Evolutionary conservation across 2,888 invertebrate genomes (phyloP), one percentile per base, ranked within the genome.

Genomic region (Resseliella maxima): DNA sequence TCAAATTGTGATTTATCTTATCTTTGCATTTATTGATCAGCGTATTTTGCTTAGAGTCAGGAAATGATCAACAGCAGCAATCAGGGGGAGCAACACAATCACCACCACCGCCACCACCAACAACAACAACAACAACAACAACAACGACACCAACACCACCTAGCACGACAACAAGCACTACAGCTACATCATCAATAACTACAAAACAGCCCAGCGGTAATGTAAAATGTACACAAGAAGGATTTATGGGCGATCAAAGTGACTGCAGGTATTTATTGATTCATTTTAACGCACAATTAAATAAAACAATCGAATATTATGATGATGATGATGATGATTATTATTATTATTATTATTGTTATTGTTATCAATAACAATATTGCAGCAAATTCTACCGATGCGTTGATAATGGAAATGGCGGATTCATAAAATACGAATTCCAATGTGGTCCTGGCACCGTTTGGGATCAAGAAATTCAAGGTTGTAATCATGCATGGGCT

Each of bases 371-470:
- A 50, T 50, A 50, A n/a, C n/a, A n/a, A n/a, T n/a, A n/a, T n/a
- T n/a, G n/a, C 50, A 50, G 92, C 87, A 95, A 94, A 89, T 96
- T 96, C 91, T 95, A 95, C 89, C 93, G 96, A 88, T 96, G 96
- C 90, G 95, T 95, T 35, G 92, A 92, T 87, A 92, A 93, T 89
- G 94, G 93, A 0, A 91, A 92, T 41, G 93, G 93, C 87, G 92
- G 92, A 2, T 95, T 92, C 88, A 93, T 91, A 90, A 92, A 90
- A 87, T 92, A 92, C 86, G 92, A 92, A 10, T 94, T 93, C 87
- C 90, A 90, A 8, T 94, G 94, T 90, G 94, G 94, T 2, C 93
- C 94, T 86, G 95, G 95, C 86, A 96, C 96, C 6, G 94, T 95
- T 46, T 96, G 96, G 96, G 95, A 95, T 90, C 92, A 93, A 87